Evolutionary conservation across 2,113 vertebrate genomes (phyloP).

Genomic region (Australoheros scitulus): DNA sequence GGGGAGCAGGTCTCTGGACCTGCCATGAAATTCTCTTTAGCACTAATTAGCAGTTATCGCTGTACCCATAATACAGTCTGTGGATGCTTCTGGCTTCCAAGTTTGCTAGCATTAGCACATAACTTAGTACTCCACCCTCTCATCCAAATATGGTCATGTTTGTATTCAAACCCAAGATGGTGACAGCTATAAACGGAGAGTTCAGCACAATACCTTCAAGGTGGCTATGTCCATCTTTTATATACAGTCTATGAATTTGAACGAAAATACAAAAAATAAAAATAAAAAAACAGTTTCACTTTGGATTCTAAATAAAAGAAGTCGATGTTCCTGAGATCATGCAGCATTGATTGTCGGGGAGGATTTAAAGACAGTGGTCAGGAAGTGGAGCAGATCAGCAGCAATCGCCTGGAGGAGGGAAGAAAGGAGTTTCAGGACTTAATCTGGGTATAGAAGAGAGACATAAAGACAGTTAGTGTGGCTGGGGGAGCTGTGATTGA

Average conservation of each 20-base stretch:
- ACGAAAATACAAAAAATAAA: not conserved
- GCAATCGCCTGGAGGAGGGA: constrained; percentile 23
- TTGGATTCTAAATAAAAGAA: not conserved
- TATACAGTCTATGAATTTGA: not conserved
- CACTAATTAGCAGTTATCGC: not conserved
- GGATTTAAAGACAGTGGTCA: constrained; percentile 35
- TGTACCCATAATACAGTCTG: not conserved
- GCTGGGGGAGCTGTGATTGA: constrained; percentile 53
- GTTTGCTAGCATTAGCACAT: not conserved
- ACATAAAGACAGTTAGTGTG: constrained; percentile 29
- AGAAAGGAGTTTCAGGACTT: constrained; percentile 44
- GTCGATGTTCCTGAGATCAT: not conserved
- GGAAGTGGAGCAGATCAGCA: constrained; percentile 42
- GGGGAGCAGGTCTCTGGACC: not conserved
- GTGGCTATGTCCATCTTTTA: not conserved
- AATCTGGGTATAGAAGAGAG: constrained; percentile 48
- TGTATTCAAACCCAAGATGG: not conserved
- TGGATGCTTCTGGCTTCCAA: not conserved
- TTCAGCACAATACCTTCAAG: not conserved
- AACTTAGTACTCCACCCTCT: not conserved
- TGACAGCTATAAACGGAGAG: not conserved
- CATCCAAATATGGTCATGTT: not conserved
- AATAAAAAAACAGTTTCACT: not conserved
- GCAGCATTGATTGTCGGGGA: constrained; percentile 44
- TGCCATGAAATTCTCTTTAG: not conserved